These are phyloP conservation scores for Lycaon pictus DNA, from an alignment of 2,113 vertebrate species.

Conservation along the genomic window DNA sequence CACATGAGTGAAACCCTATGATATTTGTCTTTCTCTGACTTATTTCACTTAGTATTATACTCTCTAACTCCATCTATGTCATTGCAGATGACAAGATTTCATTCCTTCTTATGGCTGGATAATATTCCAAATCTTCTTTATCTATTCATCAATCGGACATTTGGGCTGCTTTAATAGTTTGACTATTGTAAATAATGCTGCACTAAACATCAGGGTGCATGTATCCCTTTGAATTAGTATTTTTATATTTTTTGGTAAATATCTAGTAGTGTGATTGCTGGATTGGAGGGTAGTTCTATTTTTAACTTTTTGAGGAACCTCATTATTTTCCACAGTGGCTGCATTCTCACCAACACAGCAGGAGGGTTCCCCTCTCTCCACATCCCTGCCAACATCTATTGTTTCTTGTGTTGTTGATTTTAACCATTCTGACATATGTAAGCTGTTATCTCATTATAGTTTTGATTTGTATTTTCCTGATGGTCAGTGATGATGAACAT, in stretches of 20 bases:
- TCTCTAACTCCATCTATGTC: neutral
- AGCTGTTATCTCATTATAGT: neutral
- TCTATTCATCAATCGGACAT: neutral
- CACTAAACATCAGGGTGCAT: neutral
- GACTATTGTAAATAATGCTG: neutral
- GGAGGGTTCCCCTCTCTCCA: neutral
- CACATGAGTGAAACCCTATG: neutral
- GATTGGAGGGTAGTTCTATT: neutral
- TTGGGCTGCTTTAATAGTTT: neutral
- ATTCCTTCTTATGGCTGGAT: neutral
- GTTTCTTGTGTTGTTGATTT: neutral
- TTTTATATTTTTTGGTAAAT: neutral
- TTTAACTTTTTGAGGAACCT: neutral
- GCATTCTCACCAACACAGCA: neutral
- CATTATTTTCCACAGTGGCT: neutral
- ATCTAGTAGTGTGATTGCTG: neutral
- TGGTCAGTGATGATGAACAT: neutral
- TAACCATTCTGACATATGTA: neutral
- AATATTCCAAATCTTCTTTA: neutral
- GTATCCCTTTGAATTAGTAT: neutral
- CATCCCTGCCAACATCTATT: neutral
- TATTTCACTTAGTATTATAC: neutral
- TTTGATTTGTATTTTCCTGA: neutral
- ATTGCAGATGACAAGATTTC: neutral
- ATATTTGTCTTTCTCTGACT: neutral